Conservation (phyloP, 2,113 vertebrate species). For the Athene noctua region DNA sequence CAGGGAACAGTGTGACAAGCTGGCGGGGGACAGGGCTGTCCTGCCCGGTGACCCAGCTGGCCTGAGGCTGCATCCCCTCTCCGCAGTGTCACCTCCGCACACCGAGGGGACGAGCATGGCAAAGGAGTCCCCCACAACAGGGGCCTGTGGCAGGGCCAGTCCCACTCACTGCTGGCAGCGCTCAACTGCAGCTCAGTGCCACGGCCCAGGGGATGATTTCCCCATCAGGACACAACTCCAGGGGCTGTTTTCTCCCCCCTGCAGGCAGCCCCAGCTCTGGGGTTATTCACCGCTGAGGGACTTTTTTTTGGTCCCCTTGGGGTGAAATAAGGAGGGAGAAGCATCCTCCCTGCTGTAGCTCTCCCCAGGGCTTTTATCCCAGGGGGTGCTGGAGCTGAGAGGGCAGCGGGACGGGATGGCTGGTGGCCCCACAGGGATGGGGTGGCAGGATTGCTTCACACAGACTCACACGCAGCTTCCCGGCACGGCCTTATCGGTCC, state of each 20-base stretch:
- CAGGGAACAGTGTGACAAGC: neutral
- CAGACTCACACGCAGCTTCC: neutral
- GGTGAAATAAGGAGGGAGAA: neutral
- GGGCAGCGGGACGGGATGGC: fast-evolving
- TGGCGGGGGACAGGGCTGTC: neutral
- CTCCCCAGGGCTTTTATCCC: neutral
- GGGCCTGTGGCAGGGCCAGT: neutral
- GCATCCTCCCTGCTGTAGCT: neutral
- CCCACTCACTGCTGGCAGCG: fast-evolving
- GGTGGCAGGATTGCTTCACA: neutral
- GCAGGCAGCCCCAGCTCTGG: neutral
- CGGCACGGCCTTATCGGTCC: conserved; percentile 10
- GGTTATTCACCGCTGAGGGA: neutral
- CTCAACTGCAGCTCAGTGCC: neutral
- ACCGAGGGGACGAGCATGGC: fast-evolving
- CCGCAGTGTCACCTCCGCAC: fast-evolving
- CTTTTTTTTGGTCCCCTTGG: neutral
- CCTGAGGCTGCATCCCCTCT: neutral
- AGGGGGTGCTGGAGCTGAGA: neutral
- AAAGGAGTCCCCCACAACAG: neutral
- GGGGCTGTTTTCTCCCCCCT: neutral
- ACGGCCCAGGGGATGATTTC: neutral
- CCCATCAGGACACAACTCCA: neutral
- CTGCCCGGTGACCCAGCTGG: neutral
- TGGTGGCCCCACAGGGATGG: neutral